These are phyloP conservation scores for Chascanopsetta lugubris DNA, from an alignment of 2,113 vertebrate species.

Conservation along the genomic window DNA sequence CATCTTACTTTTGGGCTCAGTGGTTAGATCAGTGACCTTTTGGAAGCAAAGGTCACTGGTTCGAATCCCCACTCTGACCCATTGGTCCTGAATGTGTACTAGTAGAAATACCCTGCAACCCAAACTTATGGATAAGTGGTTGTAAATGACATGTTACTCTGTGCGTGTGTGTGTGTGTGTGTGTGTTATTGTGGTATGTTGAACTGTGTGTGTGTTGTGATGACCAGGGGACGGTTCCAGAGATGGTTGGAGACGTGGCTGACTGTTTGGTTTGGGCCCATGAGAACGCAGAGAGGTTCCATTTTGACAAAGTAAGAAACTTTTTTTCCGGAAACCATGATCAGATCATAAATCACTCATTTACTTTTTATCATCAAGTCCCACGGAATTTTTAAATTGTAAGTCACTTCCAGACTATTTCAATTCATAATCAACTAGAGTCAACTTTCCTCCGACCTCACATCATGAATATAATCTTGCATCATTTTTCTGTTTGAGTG, in stretches of 20 bases:
- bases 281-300: constrained; percentile 67
- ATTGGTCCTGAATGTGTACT: no score
- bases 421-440: no score
- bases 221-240: constrained; percentile 77
- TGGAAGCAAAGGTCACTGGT: no score
- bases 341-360: no score
- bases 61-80: no score
- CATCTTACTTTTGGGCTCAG: no score
- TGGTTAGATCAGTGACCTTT: no score
- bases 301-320: constrained; percentile 75
- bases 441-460: no score
- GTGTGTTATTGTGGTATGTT: constrained; percentile 12
- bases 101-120: not conserved
- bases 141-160: constrained; percentile 1
- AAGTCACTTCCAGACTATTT: no score
- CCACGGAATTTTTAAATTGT: not conserved
- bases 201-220: not conserved
- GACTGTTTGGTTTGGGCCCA: constrained; percentile 80
- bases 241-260: constrained; percentile 79
- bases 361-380: not conserved
- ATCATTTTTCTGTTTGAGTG: no score
- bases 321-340: not conserved
- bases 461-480: no score
- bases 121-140: not conserved
- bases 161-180: not conserved